Conservation (phyloP, 1,140 invertebrate species). For the Lutraria rhynchaena region DNA sequence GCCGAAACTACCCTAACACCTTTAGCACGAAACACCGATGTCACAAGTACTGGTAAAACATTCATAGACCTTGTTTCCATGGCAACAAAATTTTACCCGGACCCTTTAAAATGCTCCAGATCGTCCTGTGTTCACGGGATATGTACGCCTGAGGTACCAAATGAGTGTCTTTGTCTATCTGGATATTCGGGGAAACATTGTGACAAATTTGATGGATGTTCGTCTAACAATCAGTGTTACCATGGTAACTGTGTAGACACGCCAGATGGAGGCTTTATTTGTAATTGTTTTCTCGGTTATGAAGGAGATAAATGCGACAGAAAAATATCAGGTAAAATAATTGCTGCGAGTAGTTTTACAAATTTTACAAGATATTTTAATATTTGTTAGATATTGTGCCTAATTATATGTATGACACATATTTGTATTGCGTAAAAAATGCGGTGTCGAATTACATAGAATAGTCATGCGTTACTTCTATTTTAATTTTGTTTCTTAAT, state of each 20-base stretch:
- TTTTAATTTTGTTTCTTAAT: no score
- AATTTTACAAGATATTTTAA: not conserved
- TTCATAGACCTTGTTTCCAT: not conserved
- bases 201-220: constrained; percentile 35
- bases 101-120: not conserved
- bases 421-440: no score
- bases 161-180: constrained; percentile 20
- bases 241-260: constrained; percentile 30
- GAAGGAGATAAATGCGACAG: constrained; percentile 18
- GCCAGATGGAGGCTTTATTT: constrained; percentile 4
- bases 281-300: constrained; percentile 9
- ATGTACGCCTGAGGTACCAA: constrained; percentile 27
- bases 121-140: not conserved
- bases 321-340: not conserved
- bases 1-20: not conserved
- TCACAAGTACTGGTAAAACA: not conserved
- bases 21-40: not conserved
- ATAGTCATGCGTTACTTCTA: no score
- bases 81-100: no score
- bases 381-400: no score
- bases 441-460: no score
- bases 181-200: constrained; percentile 6
- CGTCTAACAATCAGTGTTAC: constrained; percentile 19
- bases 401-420: no score
- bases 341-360: not conserved